Evolutionary conservation across 2,797 vertebrate species (phyloP), one percentile per base, ranked within the genome.

Genomic region (Nothura maculosa): DNA sequence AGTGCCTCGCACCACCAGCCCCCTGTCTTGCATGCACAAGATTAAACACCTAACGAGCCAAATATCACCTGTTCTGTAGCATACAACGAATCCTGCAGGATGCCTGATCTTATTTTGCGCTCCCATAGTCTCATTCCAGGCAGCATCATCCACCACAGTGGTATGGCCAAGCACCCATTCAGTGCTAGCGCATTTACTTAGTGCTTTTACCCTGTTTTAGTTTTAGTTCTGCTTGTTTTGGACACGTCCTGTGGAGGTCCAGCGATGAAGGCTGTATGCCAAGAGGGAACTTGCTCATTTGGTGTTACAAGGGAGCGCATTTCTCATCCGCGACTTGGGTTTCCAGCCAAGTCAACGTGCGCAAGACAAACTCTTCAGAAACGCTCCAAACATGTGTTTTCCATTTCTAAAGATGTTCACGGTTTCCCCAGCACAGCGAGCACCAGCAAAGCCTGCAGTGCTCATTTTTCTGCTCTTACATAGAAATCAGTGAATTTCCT

Each of bases 161-260:
- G 9, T 61, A 45, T 68, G 81, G 48, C 40, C 64, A 77, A 74
- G 27, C 10, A 6, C 30, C 12, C 4, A 20, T 12, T 55, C 18
- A 18, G 12, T 77, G 68, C 47, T 15, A 61, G 34, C 19, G 2
- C 10, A 4, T 68, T 87, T 64, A 34, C 34, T 50, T 38, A 17
- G 4, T 34, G 12, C 47, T 32, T 88, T 69, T 0, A 0, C 80
- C 90, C 38, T 47, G 7, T 16, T 69, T 69, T 62, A 0, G 21
- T 52, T 86, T 94, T 69, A 68, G 42, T 43, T 55, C 32, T 57
- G 38, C 17, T 67, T 1, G 0, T 38, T 85, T 50, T 10, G 61
- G 64, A 50, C 0, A 0, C 3, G 0, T 24, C 78, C 12, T 34
- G 18, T 28, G 38, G 47, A 28, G 36, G 36, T 64, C 54, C 45